Conservation (phyloP, 2,888 invertebrate species). For the Pollenia angustigena region DNA sequence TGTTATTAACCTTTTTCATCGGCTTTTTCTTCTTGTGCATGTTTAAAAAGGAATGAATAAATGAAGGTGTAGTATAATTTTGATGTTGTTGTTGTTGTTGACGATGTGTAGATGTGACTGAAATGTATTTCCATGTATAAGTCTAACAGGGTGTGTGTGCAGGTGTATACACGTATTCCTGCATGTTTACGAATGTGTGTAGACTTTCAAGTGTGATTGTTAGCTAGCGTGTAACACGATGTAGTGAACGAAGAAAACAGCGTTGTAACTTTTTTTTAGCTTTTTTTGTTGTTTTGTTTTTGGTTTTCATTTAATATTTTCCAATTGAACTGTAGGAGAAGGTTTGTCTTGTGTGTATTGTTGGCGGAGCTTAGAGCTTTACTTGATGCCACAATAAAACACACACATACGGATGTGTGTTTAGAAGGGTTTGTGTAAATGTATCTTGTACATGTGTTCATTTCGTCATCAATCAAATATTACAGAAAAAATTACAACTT, state of each 20-base stretch:
- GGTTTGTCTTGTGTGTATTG: slow-evolving; percentile 61
- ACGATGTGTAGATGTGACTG: not conserved
- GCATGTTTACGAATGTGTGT: not conserved
- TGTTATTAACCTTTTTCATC: not conserved
- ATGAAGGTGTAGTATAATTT: slow-evolving; percentile 19
- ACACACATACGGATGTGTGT: not conserved
- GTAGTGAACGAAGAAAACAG: not conserved
- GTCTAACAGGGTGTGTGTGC: not conserved
- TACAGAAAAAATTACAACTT: slow-evolving; percentile 37
- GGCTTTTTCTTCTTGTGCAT: slow-evolving; percentile 5
- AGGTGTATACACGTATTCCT: slow-evolving; percentile 1
- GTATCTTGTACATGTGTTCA: slow-evolving; percentile 8
- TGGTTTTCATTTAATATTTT: slow-evolving; percentile 54
- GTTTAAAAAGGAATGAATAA: not conserved
- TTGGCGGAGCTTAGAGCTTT: slow-evolving; percentile 44
- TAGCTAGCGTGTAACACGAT: slow-evolving; percentile 31
- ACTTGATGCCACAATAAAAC: slow-evolving; percentile 46
- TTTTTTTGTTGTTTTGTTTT: slow-evolving; percentile 40
- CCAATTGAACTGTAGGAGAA: not conserved
- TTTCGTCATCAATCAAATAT: slow-evolving; percentile 72
- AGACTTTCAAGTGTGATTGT: slow-evolving; percentile 26
- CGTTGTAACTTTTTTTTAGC: slow-evolving; percentile 14
- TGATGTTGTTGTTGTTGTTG: slow-evolving; percentile 29
- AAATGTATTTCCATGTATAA: not conserved
- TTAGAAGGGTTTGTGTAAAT: not conserved